These are phyloP conservation scores for Drosophila borborema DNA, from an alignment of 2,888 invertebrate genomes.

Conservation along the genomic window DNA sequence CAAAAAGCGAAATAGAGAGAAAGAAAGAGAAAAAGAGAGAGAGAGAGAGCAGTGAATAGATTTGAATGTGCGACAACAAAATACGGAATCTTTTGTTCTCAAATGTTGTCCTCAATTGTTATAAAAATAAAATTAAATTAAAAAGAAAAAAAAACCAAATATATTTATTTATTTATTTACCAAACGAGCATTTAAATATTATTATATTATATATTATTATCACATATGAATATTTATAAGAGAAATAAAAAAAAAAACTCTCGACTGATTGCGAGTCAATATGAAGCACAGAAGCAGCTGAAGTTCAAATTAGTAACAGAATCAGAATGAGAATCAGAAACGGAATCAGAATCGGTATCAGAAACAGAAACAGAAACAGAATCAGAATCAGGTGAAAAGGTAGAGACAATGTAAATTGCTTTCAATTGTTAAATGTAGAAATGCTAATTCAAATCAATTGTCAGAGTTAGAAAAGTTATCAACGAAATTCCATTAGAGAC, in stretches of 20 bases:
- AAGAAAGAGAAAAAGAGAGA: conserved; percentile 1
- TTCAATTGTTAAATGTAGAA: conserved; percentile 54
- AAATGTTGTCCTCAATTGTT: conserved; percentile 78
- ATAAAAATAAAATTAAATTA: conserved; percentile 14
- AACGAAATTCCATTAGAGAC: conserved; percentile 13
- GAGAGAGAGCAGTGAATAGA: conserved; percentile 13
- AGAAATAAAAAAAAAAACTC: conserved; percentile 8
- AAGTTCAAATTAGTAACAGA: conserved; percentile 64
- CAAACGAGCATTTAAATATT: conserved; percentile 59
- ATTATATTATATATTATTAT: conserved; percentile 49
- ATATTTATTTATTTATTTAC: conserved; percentile 77
- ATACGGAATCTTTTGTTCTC: conserved; percentile 75
- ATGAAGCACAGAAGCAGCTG: conserved; percentile 44
- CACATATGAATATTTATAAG: conserved; percentile 42
- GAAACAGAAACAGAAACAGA: conserved; percentile 12
- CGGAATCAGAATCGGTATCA: conserved; percentile 4
- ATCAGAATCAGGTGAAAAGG: conserved; percentile 62
- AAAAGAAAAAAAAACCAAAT: conserved; percentile 24
- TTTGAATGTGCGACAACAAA: conserved; percentile 67
- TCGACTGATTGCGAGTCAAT: conserved; percentile 40
- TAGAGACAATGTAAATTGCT: conserved; percentile 27
- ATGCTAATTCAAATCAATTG: conserved; percentile 20
- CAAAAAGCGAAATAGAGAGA: not conserved
- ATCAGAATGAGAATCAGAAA: not conserved
- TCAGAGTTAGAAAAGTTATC: conserved; percentile 31